Evolutionary conservation across 2,113 vertebrate species (phyloP).

Genomic region (Zapornia atra): DNA sequence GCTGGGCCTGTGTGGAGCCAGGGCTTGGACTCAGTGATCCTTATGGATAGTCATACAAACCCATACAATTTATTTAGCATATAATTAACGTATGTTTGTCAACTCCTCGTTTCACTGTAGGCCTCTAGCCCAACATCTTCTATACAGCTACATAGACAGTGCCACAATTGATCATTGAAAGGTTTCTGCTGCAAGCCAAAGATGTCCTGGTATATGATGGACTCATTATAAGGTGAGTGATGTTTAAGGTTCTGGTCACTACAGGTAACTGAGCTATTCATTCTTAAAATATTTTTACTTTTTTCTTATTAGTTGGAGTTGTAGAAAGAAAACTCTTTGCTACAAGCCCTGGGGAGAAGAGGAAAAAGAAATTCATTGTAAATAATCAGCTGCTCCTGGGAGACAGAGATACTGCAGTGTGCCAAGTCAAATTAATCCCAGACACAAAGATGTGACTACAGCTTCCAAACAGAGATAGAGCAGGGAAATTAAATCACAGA

Average conservation of each 20-base stretch:
- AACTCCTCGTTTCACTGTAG: neutral
- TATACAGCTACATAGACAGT: neutral
- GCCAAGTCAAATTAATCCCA: slow-evolving; percentile 63
- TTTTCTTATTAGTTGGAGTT: neutral
- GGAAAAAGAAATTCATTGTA: slow-evolving; percentile 33
- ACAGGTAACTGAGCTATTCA: neutral
- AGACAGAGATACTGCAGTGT: slow-evolving; percentile 28
- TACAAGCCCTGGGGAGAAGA: neutral
- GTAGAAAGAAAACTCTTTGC: neutral
- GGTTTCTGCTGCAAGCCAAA: neutral
- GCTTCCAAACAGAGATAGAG: slow-evolving; percentile 7
- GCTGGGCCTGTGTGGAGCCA: no score
- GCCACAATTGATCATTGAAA: neutral
- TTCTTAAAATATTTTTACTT: neutral
- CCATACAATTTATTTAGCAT: neutral
- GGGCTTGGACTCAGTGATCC: no score
- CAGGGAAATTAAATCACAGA: neutral
- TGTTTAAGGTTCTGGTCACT: neutral
- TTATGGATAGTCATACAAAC: neutral
- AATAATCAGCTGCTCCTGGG: slow-evolving; percentile 59
- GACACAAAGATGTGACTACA: slow-evolving; percentile 45
- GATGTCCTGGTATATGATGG: neutral
- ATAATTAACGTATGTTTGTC: neutral
- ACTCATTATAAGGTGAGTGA: neutral
- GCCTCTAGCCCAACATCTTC: neutral